Percentiles rank a stretch among this genome's conserved stretches.
Evolutionary conservation across 2,797 vertebrate species (phyloP).

Genomic region (Myotis vivesi): DNA sequence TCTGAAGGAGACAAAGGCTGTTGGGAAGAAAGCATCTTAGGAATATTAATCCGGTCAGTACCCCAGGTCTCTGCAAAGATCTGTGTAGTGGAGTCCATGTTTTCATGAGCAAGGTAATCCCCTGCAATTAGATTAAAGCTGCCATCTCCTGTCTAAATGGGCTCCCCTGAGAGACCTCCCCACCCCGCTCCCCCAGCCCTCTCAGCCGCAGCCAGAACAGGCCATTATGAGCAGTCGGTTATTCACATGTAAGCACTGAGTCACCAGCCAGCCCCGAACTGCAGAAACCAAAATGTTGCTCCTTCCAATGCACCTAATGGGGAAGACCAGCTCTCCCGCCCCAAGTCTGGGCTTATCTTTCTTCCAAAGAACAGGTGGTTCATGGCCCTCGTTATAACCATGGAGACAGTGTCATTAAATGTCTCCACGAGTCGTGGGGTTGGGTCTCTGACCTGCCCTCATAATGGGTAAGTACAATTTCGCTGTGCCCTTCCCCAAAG

Average conservation of each 20-base stretch:
- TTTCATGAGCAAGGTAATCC: background rate
- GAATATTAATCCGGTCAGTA: background rate
- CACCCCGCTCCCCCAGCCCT: background rate
- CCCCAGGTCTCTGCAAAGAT: conserved; percentile 5
- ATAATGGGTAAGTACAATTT: background rate
- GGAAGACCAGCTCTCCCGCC: background rate
- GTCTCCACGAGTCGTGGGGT: background rate
- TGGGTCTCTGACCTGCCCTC: background rate
- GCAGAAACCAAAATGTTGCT: background rate
- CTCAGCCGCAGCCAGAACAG: background rate
- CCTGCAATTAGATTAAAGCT: conserved; percentile 5
- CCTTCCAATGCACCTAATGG: background rate
- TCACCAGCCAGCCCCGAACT: background rate
- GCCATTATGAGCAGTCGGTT: background rate
- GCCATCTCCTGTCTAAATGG: background rate
- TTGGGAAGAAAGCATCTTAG: conserved; percentile 2
- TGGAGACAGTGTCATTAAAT: background rate
- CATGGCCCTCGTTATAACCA: background rate
- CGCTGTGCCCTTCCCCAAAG: no score
- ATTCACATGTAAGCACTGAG: background rate
- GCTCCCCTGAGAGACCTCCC: background rate
- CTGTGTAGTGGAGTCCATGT: background rate
- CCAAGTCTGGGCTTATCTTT: background rate
- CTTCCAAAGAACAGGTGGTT: background rate
- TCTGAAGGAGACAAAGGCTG: background rate